phyloP scores from a whole-genome alignment of 1,140 invertebrate genomes.

The Portunus trituberculatus region DNA sequence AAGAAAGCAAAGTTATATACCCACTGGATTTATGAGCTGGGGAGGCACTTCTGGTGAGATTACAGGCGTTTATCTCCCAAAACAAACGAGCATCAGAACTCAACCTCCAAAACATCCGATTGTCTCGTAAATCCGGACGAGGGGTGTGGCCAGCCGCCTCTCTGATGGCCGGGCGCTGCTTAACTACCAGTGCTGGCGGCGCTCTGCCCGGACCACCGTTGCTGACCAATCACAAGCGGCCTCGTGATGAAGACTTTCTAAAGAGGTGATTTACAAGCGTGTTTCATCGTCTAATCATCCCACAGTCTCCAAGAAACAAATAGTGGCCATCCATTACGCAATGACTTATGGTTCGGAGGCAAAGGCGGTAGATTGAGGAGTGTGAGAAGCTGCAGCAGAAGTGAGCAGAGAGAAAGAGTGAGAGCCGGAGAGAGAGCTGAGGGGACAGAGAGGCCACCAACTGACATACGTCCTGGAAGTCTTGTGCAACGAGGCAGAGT shows the following conservation, averaged over 20 bases:
- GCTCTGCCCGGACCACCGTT: neutral
- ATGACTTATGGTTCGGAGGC: neutral
- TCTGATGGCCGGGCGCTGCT: no score
- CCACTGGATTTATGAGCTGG: neutral
- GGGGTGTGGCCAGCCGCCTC: no score
- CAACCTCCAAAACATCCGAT: neutral
- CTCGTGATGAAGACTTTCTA: neutral
- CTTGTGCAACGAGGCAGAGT: neutral
- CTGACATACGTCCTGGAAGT: neutral
- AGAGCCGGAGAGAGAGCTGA: neutral
- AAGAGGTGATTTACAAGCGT: neutral
- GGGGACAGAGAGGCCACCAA: neutral
- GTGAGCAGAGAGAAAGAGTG: neutral
- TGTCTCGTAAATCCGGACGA: slow-evolving; percentile 3
- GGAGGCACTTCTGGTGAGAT: neutral
- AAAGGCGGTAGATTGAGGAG: neutral
- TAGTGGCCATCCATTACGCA: neutral
- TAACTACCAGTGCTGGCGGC: neutral
- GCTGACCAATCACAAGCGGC: neutral
- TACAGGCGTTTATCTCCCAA: neutral
- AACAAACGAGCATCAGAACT: slow-evolving; percentile 6
- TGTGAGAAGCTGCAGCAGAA: neutral
- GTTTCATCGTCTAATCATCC: neutral
- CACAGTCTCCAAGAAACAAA: neutral
- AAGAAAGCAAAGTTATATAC: neutral